phyloP scores from a whole-genome alignment of 2,888 invertebrate species.

The Drosophila setosimentum region DNA sequence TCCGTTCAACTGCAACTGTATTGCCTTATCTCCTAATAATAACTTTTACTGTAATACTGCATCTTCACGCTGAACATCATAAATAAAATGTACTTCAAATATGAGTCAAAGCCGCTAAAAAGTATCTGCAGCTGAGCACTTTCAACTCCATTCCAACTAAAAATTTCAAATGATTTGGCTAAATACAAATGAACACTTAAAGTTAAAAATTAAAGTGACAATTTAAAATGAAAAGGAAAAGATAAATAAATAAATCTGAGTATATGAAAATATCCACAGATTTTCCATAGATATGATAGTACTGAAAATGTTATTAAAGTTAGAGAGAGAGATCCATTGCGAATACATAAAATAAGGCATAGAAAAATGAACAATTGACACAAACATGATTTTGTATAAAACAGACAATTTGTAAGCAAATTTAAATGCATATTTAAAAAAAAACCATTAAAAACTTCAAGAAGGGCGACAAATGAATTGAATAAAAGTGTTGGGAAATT shows the following conservation, averaged over 20 bases:
- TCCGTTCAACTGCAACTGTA: constrained; percentile 42
- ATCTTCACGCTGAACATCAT: background rate
- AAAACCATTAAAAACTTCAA: constrained; percentile 45
- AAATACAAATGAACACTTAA: background rate
- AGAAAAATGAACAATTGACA: background rate
- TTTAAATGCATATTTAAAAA: too few species aligned
- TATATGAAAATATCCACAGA: background rate
- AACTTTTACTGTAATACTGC: background rate
- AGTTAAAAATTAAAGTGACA: background rate
- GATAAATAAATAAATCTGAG: background rate
- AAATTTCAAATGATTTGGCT: background rate
- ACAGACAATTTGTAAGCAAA: background rate
- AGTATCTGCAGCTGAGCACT: background rate
- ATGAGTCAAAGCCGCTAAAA: background rate
- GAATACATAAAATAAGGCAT: background rate
- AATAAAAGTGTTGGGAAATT: constrained; percentile 13
- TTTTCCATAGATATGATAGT: background rate
- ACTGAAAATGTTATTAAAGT: background rate
- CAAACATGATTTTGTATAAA: background rate
- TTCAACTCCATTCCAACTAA: background rate
- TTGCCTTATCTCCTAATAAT: constrained; percentile 1
- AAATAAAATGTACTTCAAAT: background rate
- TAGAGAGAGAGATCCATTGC: fast-evolving
- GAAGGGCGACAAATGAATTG: constrained; percentile 18
- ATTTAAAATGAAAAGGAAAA: background rate